phyloP scores from a whole-genome alignment of 2,113 vertebrate species.

The Cryptomyrus ogoouensis region DNA sequence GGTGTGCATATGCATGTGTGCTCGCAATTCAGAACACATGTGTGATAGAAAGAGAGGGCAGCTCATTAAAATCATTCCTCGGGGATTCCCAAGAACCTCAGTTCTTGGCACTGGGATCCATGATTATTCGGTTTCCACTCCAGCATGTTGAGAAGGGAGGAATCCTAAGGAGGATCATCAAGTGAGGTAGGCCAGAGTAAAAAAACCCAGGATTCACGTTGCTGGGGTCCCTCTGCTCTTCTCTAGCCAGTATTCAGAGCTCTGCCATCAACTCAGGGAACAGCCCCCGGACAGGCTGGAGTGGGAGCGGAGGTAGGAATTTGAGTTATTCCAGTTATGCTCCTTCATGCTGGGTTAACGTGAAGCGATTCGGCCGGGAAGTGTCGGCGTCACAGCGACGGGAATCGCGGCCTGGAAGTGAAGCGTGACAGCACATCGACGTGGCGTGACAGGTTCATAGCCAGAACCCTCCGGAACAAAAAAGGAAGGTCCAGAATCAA shows the following conservation, averaged over 20 bases:
- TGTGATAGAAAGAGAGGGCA: not conserved
- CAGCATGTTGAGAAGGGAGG: not conserved
- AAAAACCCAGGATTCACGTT: not conserved
- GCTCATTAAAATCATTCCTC: not conserved
- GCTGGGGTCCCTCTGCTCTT: not conserved
- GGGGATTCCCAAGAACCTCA: not conserved
- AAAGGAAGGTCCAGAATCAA: not conserved
- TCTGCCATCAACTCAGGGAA: not conserved
- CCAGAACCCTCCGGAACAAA: not conserved
- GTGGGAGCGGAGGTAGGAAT: not conserved
- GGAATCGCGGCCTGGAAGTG: not conserved
- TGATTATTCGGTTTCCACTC: not conserved
- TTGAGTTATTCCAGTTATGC: not conserved
- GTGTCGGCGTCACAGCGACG: not conserved
- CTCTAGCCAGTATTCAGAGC: not conserved
- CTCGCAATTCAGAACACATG: not conserved
- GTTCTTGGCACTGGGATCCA: not conserved
- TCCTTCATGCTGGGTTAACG: not conserved
- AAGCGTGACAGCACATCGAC: not conserved
- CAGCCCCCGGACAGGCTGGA: not conserved
- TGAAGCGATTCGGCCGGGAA: not conserved
- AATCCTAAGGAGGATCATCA: not conserved
- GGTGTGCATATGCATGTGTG: not conserved
- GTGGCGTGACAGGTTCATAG: not conserved
- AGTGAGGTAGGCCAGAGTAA: not conserved